Conservation (phyloP, 1,140 invertebrate species). For the Diprion similis region DNA sequence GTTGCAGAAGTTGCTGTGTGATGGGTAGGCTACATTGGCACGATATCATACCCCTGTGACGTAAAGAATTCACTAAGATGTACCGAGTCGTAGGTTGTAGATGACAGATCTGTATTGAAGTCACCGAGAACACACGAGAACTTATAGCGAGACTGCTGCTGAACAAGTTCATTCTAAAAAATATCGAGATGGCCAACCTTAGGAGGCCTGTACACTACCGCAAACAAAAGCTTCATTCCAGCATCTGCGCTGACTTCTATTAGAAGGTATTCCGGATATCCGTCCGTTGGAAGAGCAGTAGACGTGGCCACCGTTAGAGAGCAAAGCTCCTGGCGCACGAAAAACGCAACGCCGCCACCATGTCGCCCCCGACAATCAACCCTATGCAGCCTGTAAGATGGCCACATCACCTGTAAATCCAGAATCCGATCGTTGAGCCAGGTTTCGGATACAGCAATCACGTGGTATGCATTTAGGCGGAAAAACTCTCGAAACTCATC, state of each 20-base stretch:
- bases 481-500: slow-evolving; percentile 4
- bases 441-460: not conserved
- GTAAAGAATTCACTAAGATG: slow-evolving; percentile 1
- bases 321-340: too few relatives aligned
- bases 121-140: not conserved
- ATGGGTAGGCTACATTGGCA: not conserved
- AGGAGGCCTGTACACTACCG: slow-evolving; percentile 4
- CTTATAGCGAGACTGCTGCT: not conserved
- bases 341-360: too few relatives aligned
- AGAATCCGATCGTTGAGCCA: too few relatives aligned
- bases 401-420: too few relatives aligned
- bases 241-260: not conserved
- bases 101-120: not conserved
- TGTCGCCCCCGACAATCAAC: too few relatives aligned
- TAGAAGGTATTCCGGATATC: slow-evolving; percentile 2
- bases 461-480: not conserved
- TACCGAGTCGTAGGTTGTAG: not conserved
- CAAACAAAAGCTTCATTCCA: not conserved
- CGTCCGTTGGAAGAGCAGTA: not conserved
- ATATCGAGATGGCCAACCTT: not conserved
- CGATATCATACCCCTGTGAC: not conserved
- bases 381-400: too few relatives aligned
- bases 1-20: not conserved
- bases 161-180: not conserved
- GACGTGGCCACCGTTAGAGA: too few relatives aligned